A percentile compares a stretch with the other conserved stretches of the same genome.
Evolutionary conservation across 2,888 invertebrate species (phyloP).

Genomic region (Eristalinus aeneus): DNA sequence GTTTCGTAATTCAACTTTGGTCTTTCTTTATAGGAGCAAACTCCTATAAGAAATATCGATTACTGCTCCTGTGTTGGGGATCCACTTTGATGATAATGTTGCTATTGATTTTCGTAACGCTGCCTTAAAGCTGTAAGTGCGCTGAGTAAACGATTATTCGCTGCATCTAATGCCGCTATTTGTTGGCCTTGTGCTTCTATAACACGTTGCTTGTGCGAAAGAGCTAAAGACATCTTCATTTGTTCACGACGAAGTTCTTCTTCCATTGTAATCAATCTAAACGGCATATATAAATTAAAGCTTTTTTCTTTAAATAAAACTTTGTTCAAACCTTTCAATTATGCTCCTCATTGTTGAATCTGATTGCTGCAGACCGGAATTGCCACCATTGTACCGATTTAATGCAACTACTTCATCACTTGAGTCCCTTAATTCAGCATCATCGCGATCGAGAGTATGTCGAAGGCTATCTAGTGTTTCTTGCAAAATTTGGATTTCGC

Average conservation of each 20-base stretch:
- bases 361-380: constrained; percentile 77
- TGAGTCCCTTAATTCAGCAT: constrained; percentile 83
- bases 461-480: constrained; percentile 88
- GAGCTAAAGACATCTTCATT: constrained; percentile 91
- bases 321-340: constrained; percentile 85
- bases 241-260: constrained; percentile 93
- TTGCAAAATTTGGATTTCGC: constrained; percentile 91
- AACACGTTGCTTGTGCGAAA: constrained; percentile 93
- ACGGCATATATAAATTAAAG: too few relatives aligned
- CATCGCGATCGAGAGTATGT: constrained; percentile 85
- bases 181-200: constrained; percentile 93
- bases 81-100: constrained; percentile 74
- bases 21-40: constrained; percentile 33
- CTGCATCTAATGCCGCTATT: constrained; percentile 92
- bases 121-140: constrained; percentile 91
- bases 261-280: constrained; percentile 92
- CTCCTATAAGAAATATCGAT: neutral
- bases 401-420: constrained; percentile 82
- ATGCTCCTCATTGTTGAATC: constrained; percentile 89
- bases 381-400: constrained; percentile 81
- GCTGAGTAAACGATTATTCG: constrained; percentile 90
- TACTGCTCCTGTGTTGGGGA: constrained; percentile 57
- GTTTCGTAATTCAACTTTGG: constrained; percentile 64
- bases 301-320: too few relatives aligned
- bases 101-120: constrained; percentile 81